A percentile compares a stretch with the other conserved stretches of the same genome.
These are phyloP conservation scores for Napeogenes inachia DNA, from an alignment of 2,888 invertebrate species.

Conservation along the genomic window DNA sequence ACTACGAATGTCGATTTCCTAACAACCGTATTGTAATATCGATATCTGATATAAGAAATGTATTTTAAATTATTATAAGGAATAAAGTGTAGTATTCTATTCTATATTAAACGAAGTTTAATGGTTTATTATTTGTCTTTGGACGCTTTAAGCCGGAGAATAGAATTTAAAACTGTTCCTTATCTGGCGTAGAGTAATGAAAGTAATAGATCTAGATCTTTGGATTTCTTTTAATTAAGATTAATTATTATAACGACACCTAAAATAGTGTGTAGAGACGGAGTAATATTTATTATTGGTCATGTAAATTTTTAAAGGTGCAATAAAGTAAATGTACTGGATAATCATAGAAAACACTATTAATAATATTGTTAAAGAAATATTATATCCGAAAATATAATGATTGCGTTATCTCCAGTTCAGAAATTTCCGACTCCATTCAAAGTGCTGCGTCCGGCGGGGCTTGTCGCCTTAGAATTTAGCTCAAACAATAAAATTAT, in stretches of 20 bases:
- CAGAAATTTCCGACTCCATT: constrained; percentile 52
- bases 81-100: too few species aligned
- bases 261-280: too few species aligned
- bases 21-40: background rate
- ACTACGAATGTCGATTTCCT: constrained; percentile 2
- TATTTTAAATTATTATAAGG: too few species aligned
- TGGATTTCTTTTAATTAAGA: too few species aligned
- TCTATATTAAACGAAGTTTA: too few species aligned
- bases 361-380: constrained; percentile 19
- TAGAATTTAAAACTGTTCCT: too few species aligned
- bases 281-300: too few species aligned
- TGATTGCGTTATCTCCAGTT: constrained; percentile 34
- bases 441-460: constrained; percentile 61
- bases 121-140: too few species aligned
- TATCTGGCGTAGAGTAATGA: too few species aligned
- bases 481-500: constrained; percentile 76
- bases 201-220: too few species aligned
- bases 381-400: constrained; percentile 37
- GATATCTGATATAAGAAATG: background rate
- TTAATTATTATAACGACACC: too few species aligned
- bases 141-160: too few species aligned
- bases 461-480: constrained; percentile 69
- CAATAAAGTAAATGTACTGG: background rate
- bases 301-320: background rate
- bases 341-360: constrained; percentile 18